Conservation (phyloP, 2,888 invertebrate genomes). For the Dryobota labecula region DNA sequence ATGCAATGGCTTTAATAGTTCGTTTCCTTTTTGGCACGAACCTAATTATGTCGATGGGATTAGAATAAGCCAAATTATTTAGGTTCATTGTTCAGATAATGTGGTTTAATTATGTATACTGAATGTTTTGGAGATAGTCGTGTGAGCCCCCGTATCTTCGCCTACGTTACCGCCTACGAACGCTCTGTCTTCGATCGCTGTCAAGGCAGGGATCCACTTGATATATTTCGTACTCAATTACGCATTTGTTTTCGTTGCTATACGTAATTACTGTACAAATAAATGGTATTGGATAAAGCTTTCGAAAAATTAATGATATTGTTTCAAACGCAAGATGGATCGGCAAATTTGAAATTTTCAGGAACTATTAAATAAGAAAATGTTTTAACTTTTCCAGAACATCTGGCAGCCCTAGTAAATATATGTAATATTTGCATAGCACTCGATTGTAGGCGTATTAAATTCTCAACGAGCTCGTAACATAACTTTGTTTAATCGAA, state of each 20-base stretch:
- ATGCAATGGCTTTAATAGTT: constrained; percentile 36
- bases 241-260: constrained; percentile 39
- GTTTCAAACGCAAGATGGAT: constrained; percentile 29
- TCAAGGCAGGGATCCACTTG: constrained; percentile 57
- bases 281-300: constrained; percentile 43
- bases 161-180: constrained; percentile 77
- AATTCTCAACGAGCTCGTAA: constrained; percentile 32
- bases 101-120: constrained; percentile 71
- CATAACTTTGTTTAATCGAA: constrained; percentile 47
- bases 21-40: constrained; percentile 54
- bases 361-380: constrained; percentile 12
- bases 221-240: constrained; percentile 54
- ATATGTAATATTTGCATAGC: constrained; percentile 35
- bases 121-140: constrained; percentile 71
- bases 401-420: constrained; percentile 20
- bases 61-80: constrained; percentile 59
- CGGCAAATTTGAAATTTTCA: constrained; percentile 11
- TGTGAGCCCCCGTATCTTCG: constrained; percentile 68
- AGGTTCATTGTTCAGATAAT: constrained; percentile 77
- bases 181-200: constrained; percentile 58
- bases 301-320: constrained; percentile 26
- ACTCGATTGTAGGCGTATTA: constrained; percentile 29
- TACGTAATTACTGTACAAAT: constrained; percentile 41
- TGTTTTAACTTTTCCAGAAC: constrained; percentile 11
- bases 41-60: constrained; percentile 59